Percentiles rank a stretch among this genome's conserved stretches.
phyloP scores from a whole-genome alignment of 1,140 invertebrate species.

The Hyles euphorbiae region DNA sequence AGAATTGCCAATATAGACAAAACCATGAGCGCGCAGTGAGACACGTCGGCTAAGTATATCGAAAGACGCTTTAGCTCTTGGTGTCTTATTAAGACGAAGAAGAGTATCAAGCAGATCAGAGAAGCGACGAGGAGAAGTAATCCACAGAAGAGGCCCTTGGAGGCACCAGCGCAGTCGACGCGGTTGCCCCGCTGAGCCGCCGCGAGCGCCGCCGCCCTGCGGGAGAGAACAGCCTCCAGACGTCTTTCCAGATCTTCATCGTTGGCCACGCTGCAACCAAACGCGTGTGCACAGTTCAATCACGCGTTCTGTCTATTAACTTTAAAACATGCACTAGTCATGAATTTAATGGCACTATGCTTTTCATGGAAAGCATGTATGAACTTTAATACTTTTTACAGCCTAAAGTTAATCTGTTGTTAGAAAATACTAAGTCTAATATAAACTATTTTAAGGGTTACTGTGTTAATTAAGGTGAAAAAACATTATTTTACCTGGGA shows the following conservation, averaged over 20 bases:
- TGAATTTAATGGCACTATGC: too few relatives aligned
- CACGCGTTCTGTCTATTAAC: conserved; percentile 8
- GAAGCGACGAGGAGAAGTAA: conserved; percentile 92
- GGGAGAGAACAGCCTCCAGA: conserved; percentile 88
- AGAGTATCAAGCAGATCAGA: conserved; percentile 93
- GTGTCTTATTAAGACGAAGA: conserved; percentile 94
- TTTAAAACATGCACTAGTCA: too few relatives aligned
- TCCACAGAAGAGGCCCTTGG: conserved; percentile 95
- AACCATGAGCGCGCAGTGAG: conserved; percentile 91
- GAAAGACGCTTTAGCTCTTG: conserved; percentile 86
- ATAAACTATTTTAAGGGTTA: too few relatives aligned
- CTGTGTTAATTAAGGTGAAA: too few relatives aligned
- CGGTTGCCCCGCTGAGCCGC: conserved; percentile 85
- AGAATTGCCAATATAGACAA: conserved; percentile 92
- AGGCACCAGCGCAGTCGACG: conserved; percentile 94
- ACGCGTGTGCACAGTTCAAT: conserved; percentile 52
- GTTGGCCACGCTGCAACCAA: conserved; percentile 80
- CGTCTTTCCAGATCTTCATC: conserved; percentile 91
- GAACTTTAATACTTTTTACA: neutral
- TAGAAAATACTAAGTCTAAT: too few relatives aligned
- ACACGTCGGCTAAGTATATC: conserved; percentile 92
- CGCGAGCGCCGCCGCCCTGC: conserved; percentile 87
- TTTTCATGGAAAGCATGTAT: neutral
- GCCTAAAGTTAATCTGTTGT: too few relatives aligned
- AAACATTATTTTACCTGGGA: conserved; percentile 75